Evolutionary conservation across 2,888 invertebrate genomes (phyloP).

Genomic region (Leucoptera coffeella): DNA sequence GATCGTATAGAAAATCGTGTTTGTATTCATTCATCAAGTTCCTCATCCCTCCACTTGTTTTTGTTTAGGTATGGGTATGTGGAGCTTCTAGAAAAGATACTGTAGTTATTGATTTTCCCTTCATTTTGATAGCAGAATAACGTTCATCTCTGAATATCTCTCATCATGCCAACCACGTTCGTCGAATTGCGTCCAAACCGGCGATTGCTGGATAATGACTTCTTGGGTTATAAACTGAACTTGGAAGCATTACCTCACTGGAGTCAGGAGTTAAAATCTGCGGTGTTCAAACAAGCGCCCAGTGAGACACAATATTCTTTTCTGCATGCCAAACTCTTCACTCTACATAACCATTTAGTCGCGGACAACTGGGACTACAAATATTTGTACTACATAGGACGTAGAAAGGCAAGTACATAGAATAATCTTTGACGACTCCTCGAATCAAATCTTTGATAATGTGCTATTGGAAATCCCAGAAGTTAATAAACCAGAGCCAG

Average conservation of each 20-base stretch:
- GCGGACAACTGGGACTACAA: constrained; percentile 56
- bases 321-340: constrained; percentile 69
- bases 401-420: constrained; percentile 49
- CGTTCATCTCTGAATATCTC: no score
- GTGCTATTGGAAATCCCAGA: constrained; percentile 52
- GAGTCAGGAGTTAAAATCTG: constrained; percentile 32
- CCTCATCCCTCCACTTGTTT: no score
- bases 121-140: no score
- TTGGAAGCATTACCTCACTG: constrained; percentile 62
- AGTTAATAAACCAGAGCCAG: constrained; percentile 32
- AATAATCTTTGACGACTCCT: constrained; percentile 41
- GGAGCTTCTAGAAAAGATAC: no score
- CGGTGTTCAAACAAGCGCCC: constrained; percentile 54
- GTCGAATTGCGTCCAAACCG: constrained; percentile 63
- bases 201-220: constrained; percentile 63
- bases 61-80: no score
- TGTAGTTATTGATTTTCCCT: no score
- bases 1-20: no score
- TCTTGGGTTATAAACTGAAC: constrained; percentile 79
- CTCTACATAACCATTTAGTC: constrained; percentile 67
- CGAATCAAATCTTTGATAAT: constrained; percentile 37
- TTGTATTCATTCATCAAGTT: no score
- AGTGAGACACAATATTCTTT: constrained; percentile 68
- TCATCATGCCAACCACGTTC: constrained; percentile 23
- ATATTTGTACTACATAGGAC: constrained; percentile 61